Evolutionary conservation across 2,797 vertebrate genomes (phyloP).

Genomic region (Poeciliopsis presidionis): DNA sequence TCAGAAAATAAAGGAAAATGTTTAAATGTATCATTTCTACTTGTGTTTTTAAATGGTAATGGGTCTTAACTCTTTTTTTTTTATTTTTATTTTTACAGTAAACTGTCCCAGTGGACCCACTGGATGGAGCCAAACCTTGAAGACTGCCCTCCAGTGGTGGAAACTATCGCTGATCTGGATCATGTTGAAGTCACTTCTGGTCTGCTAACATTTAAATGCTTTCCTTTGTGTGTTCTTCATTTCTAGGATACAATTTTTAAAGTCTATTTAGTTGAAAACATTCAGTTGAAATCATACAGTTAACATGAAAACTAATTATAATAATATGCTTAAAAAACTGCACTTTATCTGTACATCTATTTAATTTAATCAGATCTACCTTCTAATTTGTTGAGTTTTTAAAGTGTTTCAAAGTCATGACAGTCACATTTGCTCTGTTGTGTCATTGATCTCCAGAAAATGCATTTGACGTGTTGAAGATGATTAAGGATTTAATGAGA

Average conservation of each 20-base stretch:
- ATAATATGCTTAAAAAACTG: not conserved
- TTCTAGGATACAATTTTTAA: not conserved
- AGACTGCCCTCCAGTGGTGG: conserved; percentile 68
- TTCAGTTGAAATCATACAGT: too few relatives aligned
- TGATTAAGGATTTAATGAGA: conserved; percentile 80
- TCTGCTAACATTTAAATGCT: conserved; percentile 41
- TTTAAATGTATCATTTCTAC: not conserved
- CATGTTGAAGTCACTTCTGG: conserved; percentile 70
- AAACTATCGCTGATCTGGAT: conserved; percentile 75
- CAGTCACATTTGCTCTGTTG: not conserved
- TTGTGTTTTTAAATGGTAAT: not conserved
- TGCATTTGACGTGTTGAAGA: conserved; percentile 79
- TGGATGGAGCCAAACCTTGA: conserved; percentile 71
- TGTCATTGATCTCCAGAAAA: conserved; percentile 77
- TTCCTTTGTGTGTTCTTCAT: not conserved
- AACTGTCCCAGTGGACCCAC: conserved; percentile 58
- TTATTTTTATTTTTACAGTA: conserved; percentile 50
- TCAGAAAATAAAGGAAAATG: not conserved
- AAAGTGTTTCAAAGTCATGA: not conserved
- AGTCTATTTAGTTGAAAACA: too few relatives aligned
- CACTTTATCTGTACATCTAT: not conserved
- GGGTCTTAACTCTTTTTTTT: not conserved
- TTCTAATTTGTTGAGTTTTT: not conserved
- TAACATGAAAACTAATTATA: not conserved
- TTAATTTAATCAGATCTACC: not conserved